Evolutionary conservation across 2,888 invertebrate species (phyloP).

Genomic region (Seira musarum): DNA sequence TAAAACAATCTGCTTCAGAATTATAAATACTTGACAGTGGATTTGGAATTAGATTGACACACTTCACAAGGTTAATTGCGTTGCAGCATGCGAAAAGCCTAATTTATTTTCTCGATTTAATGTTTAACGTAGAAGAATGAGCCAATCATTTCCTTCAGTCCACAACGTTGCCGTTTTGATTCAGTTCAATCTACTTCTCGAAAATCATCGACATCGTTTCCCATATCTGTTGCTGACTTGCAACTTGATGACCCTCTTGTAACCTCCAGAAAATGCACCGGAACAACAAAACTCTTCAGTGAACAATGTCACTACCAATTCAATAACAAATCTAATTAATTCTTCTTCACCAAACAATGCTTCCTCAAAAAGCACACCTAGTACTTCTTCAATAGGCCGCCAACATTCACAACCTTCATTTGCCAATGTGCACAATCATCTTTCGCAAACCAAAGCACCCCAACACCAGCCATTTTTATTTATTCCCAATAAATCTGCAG

Average conservation of each 20-base stretch:
- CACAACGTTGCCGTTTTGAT: slow-evolving; percentile 64
- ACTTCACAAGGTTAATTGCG: too few species aligned
- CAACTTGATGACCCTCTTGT: slow-evolving; percentile 26
- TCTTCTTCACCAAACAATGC: not conserved
- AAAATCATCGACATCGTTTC: slow-evolving; percentile 45
- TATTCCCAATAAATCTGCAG: slow-evolving; percentile 22
- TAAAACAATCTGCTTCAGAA: too few species aligned
- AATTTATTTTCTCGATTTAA: too few species aligned
- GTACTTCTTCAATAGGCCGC: not conserved
- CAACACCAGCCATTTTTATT: slow-evolving; percentile 7
- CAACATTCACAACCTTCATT: slow-evolving; percentile 21
- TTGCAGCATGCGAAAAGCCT: too few species aligned
- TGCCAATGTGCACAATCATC: slow-evolving; percentile 14
- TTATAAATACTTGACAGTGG: too few species aligned
- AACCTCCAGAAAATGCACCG: slow-evolving; percentile 4
- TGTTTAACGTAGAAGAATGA: slow-evolving; percentile 59
- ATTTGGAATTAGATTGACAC: too few species aligned
- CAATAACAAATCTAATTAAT: slow-evolving; percentile 23
- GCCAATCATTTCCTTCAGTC: slow-evolving; percentile 67
- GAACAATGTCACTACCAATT: slow-evolving; percentile 26
- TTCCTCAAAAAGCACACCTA: slow-evolving; percentile 15
- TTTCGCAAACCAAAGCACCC: too few species aligned
- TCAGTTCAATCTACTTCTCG: slow-evolving; percentile 28
- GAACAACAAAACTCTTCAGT: too few species aligned
- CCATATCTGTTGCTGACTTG: slow-evolving; percentile 46